These are phyloP conservation scores for Pachymerium ferrugineum DNA, from an alignment of 2,888 invertebrate species.

Conservation along the genomic window DNA sequence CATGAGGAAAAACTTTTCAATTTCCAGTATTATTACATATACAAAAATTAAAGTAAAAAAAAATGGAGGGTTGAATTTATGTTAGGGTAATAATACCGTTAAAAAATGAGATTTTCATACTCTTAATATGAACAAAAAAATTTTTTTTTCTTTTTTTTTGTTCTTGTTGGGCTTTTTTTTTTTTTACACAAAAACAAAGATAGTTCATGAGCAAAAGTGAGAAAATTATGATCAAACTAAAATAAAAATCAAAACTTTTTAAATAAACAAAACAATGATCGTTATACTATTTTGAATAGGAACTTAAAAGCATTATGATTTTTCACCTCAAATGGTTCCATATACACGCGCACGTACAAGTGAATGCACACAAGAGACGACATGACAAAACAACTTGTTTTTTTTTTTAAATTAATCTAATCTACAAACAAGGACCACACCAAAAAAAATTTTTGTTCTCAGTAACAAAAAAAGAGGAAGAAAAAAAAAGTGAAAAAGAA, in stretches of 20 bases:
- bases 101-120: not conserved
- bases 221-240: not conserved
- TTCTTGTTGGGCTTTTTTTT: no score
- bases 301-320: slow-evolving; percentile 8
- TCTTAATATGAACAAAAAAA: not conserved
- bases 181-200: not conserved
- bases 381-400: not conserved
- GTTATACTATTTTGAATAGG: slow-evolving; percentile 13
- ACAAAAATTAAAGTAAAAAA: not conserved
- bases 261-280: not conserved
- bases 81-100: not conserved
- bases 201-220: not conserved
- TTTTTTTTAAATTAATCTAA: not conserved
- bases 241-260: not conserved
- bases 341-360: not conserved
- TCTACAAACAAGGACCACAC: slow-evolving; percentile 3
- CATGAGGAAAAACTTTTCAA: not conserved
- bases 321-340: not conserved
- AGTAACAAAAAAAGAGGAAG: not conserved
- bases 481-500: not conserved
- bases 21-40: not conserved
- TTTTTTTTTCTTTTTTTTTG: not conserved
- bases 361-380: not conserved
- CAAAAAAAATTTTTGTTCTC: slow-evolving; percentile 7
- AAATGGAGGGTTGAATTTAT: not conserved